Evolutionary conservation across 1,140 invertebrate genomes (phyloP).

Genomic region (Latrodectus geometricus): DNA sequence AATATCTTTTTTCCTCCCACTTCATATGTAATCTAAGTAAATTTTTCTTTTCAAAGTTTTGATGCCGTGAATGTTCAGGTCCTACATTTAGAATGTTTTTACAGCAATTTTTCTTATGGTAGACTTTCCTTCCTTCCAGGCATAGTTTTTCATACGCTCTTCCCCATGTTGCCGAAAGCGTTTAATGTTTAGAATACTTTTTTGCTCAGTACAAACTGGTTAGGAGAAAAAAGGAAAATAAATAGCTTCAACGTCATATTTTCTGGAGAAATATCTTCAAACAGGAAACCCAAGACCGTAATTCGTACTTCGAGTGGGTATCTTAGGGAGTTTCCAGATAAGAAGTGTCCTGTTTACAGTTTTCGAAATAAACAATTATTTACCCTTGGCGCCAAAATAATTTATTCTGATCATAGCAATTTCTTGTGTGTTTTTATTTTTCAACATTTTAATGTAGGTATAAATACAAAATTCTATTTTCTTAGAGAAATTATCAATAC

Average conservation of each 20-base stretch:
- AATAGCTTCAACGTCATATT: constrained; percentile 34
- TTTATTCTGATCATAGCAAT: background rate
- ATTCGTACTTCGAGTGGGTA: constrained; percentile 43
- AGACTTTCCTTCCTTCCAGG: constrained; percentile 28
- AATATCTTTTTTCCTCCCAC: background rate
- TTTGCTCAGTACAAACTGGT: background rate
- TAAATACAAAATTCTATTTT: too few relatives aligned
- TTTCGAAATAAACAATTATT: constrained; percentile 50
- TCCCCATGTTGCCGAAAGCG: constrained; percentile 6
- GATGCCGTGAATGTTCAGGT: background rate
- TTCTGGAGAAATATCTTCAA: constrained; percentile 44
- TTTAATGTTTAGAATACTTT: constrained; percentile 52
- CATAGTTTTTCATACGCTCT: constrained; percentile 23
- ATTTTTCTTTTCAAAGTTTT: background rate
- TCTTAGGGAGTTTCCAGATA: constrained; percentile 45
- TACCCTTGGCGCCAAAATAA: constrained; percentile 19
- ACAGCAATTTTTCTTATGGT: constrained; percentile 44
- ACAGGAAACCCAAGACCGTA: constrained; percentile 45
- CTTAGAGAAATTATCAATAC: too few relatives aligned
- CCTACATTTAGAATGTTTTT: constrained; percentile 35
- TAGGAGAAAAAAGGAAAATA: background rate
- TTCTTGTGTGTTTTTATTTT: too few relatives aligned
- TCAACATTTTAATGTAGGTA: too few relatives aligned
- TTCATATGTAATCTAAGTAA: background rate
- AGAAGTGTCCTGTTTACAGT: constrained; percentile 20